Base-by-base conservation (phyloP, 1,140 invertebrate species). In the Gonatopus flavifemur region DNA sequence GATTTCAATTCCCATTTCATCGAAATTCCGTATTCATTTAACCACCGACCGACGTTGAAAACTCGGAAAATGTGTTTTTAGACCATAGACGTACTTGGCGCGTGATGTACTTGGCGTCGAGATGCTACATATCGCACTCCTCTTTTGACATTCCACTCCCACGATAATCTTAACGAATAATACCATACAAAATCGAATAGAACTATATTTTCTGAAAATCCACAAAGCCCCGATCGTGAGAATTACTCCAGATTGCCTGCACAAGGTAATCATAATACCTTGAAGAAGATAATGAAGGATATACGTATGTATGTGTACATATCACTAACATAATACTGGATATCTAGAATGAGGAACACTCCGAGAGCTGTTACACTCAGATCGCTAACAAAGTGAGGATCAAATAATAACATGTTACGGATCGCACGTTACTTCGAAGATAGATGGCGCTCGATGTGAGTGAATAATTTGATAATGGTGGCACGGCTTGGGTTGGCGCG, bases 311-410 rank as follows among this genome's bases (percentile, higher is more conserved):
- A n/a, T 10, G 28, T 24, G 9, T 36, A 3, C 18, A 7, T 18
- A 35, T 2, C 15, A 22, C 9, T 12, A 28, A n/a, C n/a, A n/a
- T n/a, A n/a, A n/a, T n/a, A n/a, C n/a, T n/a, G n/a, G n/a, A n/a
- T n/a, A 60, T 61, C 57, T 59, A 59, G 19, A 12, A 12, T 49
- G 55, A 55, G 60, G 55, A 58, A 62, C 55, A 43, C 49, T 62
- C 62, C 50, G 55, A 28, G 35, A 60, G 52, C 60, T 59, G 62
- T 70, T 72, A 70, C 56, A 66, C 60, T 68, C 59, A 64, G 69
- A 76, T 76, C 63, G 67, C 72, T 74, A 76, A 76, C 71, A 75
- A 75, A 75, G 74, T 76, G 74, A 75, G 70, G 72, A 75, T 75
- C 69, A 72, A 75, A 75, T 76, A 76, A 76, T 76, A 75, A 76